Percentiles rank a stretch among this genome's conserved stretches.
Evolutionary conservation across 2,113 vertebrate genomes (phyloP).

Genomic region (Xyrauchen texanus): DNA sequence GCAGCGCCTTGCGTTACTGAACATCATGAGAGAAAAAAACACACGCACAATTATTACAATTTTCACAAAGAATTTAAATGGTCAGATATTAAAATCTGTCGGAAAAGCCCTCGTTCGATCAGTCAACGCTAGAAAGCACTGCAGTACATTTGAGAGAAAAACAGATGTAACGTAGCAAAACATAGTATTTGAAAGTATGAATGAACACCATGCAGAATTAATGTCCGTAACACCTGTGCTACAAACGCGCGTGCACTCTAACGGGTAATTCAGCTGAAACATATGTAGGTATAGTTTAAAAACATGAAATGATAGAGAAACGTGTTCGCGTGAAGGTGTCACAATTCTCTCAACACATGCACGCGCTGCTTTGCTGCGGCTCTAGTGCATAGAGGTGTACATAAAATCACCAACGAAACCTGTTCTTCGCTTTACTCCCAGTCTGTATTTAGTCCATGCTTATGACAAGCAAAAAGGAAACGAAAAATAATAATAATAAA

Average conservation of each 20-base stretch:
- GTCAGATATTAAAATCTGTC: too few species aligned
- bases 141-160: constrained; percentile 16
- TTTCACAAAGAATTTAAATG: not conserved
- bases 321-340: constrained; percentile 13
- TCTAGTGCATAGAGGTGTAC: constrained; percentile 34
- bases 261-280: not conserved
- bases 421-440: not conserved
- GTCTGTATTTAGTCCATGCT: not conserved
- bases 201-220: constrained; percentile 20
- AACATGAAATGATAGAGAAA: not conserved
- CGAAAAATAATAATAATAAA: not conserved
- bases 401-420: not conserved
- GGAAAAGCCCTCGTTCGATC: not conserved
- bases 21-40: not conserved
- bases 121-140: constrained; percentile 33
- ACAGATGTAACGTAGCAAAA: not conserved
- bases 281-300: not conserved
- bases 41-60: not conserved
- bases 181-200: constrained; percentile 44
- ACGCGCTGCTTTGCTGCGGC: constrained; percentile 33
- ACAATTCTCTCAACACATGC: constrained; percentile 4
- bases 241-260: not conserved
- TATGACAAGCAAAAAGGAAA: not conserved
- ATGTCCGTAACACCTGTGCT: not conserved
- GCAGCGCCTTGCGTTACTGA: not conserved